Evolutionary conservation across 2,888 invertebrate species (phyloP).

Genomic region (Morpho helenor): DNA sequence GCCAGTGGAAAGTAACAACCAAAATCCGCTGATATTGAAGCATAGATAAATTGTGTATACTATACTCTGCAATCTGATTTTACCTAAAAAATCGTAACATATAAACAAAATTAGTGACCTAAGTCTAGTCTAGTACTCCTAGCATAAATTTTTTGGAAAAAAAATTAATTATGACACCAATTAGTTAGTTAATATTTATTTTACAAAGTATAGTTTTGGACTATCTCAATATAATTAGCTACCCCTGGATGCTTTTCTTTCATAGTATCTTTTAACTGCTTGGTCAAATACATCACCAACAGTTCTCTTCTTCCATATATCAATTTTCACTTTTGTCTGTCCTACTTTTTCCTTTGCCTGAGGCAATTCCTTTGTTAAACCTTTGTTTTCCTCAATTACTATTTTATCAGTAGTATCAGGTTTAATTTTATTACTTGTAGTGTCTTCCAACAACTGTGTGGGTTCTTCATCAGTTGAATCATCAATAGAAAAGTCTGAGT

Average conservation of each 20-base stretch:
- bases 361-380: conserved; percentile 5
- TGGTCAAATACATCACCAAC: conserved; percentile 87
- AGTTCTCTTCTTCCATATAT: conserved; percentile 92
- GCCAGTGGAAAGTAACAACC: no score
- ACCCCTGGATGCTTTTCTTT: conserved; percentile 82
- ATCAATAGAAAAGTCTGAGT: conserved; percentile 86
- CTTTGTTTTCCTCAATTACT: conserved; percentile 25
- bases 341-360: conserved; percentile 16
- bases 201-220: no score
- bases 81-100: no score
- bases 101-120: no score
- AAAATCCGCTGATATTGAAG: no score
- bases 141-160: no score
- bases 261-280: conserved; percentile 87
- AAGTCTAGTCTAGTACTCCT: no score
- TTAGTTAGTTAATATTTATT: no score
- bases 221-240: conserved; percentile 24
- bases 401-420: conserved; percentile 33
- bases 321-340: conserved; percentile 75
- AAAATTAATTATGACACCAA: no score
- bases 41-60: no score
- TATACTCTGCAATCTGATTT: no score
- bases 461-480: conserved; percentile 77
- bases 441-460: conserved; percentile 27
- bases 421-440: conserved; percentile 31